Percentiles rank a stretch among this genome's conserved stretches.
These are phyloP conservation scores for Oncorhynchus clarkii DNA, from an alignment of 2,113 vertebrate species.

Conservation along the genomic window DNA sequence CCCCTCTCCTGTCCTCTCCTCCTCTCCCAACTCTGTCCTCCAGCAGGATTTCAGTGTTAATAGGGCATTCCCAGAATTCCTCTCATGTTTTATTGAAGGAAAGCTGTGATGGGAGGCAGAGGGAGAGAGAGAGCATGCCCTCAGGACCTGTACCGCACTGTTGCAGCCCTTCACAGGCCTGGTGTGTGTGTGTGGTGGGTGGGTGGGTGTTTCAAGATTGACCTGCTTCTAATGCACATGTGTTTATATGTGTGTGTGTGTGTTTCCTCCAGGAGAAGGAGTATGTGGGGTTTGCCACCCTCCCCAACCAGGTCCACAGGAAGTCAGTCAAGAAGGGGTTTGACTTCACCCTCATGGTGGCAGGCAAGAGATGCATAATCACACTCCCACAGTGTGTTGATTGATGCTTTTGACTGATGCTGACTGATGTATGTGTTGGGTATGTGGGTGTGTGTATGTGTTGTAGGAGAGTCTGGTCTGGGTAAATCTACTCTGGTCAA, in stretches of 20 bases:
- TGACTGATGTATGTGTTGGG: too few relatives aligned
- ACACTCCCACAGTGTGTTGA: background rate
- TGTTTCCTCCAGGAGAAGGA: constrained; percentile 62
- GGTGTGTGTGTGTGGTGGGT: too few relatives aligned
- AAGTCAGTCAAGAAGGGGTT: constrained; percentile 77
- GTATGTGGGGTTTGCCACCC: constrained; percentile 72
- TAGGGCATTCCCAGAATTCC: background rate
- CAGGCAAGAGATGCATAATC: constrained; percentile 53
- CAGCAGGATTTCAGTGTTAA: background rate
- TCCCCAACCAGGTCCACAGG: constrained; percentile 74
- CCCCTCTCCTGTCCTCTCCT: background rate
- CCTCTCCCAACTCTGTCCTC: background rate
- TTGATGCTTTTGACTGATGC: background rate
- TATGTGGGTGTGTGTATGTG: background rate
- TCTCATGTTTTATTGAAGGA: constrained; percentile 38
- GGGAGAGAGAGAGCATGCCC: constrained; percentile 17
- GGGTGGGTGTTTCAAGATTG: too few relatives aligned
- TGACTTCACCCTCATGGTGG: constrained; percentile 76
- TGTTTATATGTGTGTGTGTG: background rate
- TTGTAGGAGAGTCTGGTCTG: constrained; percentile 74
- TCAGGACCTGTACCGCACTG: background rate
- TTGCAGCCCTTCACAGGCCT: too few relatives aligned
- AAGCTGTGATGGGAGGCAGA: constrained; percentile 24
- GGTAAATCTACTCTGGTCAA: constrained; percentile 88
- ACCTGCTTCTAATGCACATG: too few relatives aligned